These are phyloP conservation scores for Ophion obscuratus DNA, from an alignment of 2,888 invertebrate genomes.

Conservation along the genomic window DNA sequence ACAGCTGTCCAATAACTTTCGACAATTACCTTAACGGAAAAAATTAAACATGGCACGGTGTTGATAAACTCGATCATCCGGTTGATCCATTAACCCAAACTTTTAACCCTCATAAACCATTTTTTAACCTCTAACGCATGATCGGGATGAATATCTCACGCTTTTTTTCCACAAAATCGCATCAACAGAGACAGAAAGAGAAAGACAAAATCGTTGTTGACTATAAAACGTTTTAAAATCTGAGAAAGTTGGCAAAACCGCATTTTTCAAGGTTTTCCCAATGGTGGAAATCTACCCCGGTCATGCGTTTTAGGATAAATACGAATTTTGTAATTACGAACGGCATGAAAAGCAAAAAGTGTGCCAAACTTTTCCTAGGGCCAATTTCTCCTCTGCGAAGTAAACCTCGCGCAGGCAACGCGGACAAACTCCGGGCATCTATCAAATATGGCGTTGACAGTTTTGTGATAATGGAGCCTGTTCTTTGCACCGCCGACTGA, in stretches of 20 bases:
- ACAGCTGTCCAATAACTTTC: constrained; percentile 79
- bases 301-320: not conserved
- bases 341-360: constrained; percentile 83
- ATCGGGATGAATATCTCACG: not conserved
- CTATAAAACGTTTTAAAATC: not conserved
- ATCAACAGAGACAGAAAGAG: not conserved
- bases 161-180: not conserved
- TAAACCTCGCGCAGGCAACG: constrained; percentile 82
- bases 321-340: constrained; percentile 72
- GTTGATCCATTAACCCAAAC: not conserved
- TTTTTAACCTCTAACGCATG: not conserved
- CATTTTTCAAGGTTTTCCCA: too few relatives aligned
- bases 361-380: constrained; percentile 82
- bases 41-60: not conserved
- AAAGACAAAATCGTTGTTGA: not conserved
- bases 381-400: constrained; percentile 80
- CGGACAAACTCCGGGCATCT: constrained; percentile 80
- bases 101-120: not conserved
- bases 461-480: constrained; percentile 37
- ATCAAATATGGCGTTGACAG: constrained; percentile 58
- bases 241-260: too few relatives aligned
- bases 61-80: not conserved
- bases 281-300: not conserved
- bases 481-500: constrained; percentile 43
- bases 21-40: constrained; percentile 78